These are phyloP conservation scores for Labia minor DNA, from an alignment of 2,888 invertebrate species.

Conservation along the genomic window DNA sequence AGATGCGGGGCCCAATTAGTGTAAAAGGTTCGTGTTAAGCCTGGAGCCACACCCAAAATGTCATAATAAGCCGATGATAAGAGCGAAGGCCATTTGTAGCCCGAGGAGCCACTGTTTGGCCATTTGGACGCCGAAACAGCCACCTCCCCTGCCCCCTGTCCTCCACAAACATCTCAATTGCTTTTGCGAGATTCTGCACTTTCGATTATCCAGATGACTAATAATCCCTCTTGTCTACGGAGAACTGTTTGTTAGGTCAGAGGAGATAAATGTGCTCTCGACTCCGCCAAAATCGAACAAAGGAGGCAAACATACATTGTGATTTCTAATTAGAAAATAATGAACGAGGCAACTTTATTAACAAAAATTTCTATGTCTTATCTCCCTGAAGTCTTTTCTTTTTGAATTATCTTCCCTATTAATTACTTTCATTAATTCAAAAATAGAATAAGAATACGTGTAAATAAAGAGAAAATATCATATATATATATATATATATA, in stretches of 20 bases:
- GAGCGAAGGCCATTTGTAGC: slow-evolving; percentile 1
- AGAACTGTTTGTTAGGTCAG: neutral
- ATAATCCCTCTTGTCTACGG: slow-evolving; percentile 7
- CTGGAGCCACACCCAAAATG: slow-evolving; percentile 2
- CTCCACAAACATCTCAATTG: neutral
- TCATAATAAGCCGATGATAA: slow-evolving; percentile 13
- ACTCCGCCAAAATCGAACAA: neutral
- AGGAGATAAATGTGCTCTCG: neutral
- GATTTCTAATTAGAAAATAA: too few relatives aligned
- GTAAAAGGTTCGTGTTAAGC: slow-evolving; percentile 13
- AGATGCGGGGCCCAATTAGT: slow-evolving; percentile 5
- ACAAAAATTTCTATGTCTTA: too few relatives aligned
- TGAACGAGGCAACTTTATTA: too few relatives aligned
- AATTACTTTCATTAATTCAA: too few relatives aligned
- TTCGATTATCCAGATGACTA: slow-evolving; percentile 1
- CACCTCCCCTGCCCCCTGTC: neutral
- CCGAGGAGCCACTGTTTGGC: neutral
- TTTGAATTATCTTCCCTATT: too few relatives aligned
- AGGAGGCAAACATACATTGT: too few relatives aligned
- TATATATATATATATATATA: too few relatives aligned
- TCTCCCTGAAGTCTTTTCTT: too few relatives aligned
- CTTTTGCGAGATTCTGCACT: slow-evolving; percentile 5
- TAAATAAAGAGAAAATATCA: too few relatives aligned
- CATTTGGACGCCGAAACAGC: neutral
- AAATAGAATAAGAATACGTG: too few relatives aligned